Percentiles rank a stretch among this genome's conserved stretches.
These are phyloP conservation scores for Cephus pulcher DNA, from an alignment of 2,888 invertebrate species.

Conservation along the genomic window DNA sequence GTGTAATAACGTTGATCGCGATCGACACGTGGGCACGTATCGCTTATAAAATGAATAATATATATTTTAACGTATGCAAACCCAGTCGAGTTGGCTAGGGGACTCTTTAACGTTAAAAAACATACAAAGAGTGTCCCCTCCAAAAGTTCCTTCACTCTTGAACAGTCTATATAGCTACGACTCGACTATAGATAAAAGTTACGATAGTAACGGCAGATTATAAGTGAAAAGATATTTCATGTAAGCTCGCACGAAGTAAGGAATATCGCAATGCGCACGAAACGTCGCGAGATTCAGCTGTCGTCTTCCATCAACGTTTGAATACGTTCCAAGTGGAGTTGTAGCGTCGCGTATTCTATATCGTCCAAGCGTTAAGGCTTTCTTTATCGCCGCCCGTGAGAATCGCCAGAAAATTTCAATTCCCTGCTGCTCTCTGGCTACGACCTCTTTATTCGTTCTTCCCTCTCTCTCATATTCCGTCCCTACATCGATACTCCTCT, in stretches of 20 bases:
- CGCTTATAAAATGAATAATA: not conserved
- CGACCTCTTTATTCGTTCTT: not conserved
- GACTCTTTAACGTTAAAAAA: too few relatives aligned
- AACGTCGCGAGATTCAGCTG: conserved; percentile 38
- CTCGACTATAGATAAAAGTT: too few relatives aligned
- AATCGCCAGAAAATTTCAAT: not conserved
- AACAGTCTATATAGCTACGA: too few relatives aligned
- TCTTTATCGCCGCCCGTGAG: conserved; percentile 30
- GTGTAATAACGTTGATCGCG: not conserved
- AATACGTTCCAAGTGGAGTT: conserved; percentile 56
- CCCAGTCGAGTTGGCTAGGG: too few relatives aligned
- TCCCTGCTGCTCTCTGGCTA: not conserved
- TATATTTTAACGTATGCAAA: too few relatives aligned
- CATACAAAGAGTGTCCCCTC: too few relatives aligned
- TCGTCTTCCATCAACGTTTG: conserved; percentile 51
- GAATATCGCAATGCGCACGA: not conserved
- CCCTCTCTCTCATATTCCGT: not conserved
- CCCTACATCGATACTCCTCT: not conserved
- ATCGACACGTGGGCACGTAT: not conserved
- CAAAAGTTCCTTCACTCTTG: too few relatives aligned
- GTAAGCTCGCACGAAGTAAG: not conserved
- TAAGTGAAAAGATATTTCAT: not conserved
- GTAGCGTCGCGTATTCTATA: conserved; percentile 29
- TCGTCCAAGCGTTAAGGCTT: conserved; percentile 24
- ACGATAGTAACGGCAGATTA: not conserved